A percentile compares a stretch with the other conserved stretches of the same genome.
These are phyloP conservation scores for Caenorhabditis sp. DNA, from an alignment of 2,888 invertebrate species.

Conservation along the genomic window DNA sequence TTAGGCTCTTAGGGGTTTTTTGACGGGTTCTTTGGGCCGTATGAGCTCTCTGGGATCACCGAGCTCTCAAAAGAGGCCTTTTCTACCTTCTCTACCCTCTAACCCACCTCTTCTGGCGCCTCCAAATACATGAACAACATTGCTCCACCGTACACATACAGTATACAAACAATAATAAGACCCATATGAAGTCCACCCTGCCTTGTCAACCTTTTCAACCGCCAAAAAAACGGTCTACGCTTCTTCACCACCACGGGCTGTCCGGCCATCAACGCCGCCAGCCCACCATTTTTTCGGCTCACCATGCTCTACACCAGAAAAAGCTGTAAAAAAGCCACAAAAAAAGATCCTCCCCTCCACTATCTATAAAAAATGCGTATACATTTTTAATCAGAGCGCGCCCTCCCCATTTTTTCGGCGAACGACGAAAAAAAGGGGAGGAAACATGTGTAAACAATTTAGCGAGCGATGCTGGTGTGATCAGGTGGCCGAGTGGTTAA, in stretches of 20 bases:
- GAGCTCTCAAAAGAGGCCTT: too few species aligned
- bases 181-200: slow-evolving; percentile 55
- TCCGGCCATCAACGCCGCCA: slow-evolving; percentile 54
- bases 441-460: not conserved
- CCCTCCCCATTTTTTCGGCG: not conserved
- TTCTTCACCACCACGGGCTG: slow-evolving; percentile 37
- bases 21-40: too few species aligned
- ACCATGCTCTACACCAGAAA: slow-evolving; percentile 1
- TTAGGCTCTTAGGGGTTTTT: too few species aligned
- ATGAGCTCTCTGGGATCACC: too few species aligned
- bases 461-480: slow-evolving; percentile 17
- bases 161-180: slow-evolving; percentile 49
- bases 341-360: too few species aligned
- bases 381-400: not conserved
- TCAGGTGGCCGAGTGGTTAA: slow-evolving; percentile 71
- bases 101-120: slow-evolving; percentile 45
- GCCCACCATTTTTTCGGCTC: slow-evolving; percentile 47
- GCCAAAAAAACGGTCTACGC: slow-evolving; percentile 32
- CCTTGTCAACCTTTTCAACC: slow-evolving; percentile 26
- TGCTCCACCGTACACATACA: slow-evolving; percentile 58
- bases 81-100: not conserved
- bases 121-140: slow-evolving; percentile 55
- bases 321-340: too few species aligned
- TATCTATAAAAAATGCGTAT: not conserved
- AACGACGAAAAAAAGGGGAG: not conserved